Conservation (phyloP, 2,113 vertebrate species). For the Coturnix japonica region DNA sequence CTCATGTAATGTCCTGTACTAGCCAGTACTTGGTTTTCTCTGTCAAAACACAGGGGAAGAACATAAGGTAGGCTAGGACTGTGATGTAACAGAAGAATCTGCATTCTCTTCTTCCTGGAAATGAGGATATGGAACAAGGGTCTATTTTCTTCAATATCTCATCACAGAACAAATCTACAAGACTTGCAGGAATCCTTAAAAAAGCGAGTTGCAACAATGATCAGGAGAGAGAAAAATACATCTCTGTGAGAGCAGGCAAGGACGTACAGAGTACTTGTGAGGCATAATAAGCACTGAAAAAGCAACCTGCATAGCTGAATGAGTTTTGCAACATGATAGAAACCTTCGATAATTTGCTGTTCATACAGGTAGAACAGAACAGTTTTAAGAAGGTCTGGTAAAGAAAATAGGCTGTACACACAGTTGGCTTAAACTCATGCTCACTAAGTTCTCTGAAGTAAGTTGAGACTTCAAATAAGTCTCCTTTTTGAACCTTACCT, state of each 20-base stretch:
- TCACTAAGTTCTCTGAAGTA: background rate
- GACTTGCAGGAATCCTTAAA: background rate
- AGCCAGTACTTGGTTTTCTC: background rate
- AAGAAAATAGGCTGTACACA: background rate
- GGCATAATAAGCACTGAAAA: background rate
- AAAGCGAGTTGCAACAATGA: background rate
- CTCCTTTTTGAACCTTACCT: background rate
- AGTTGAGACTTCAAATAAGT: background rate
- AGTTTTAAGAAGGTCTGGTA: background rate
- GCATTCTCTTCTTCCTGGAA: background rate
- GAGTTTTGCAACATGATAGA: background rate
- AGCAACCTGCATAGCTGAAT: background rate
- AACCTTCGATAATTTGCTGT: background rate
- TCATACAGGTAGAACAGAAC: background rate
- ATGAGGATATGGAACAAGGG: rapidly evolving
- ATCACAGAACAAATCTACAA: background rate
- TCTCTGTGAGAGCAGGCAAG: background rate
- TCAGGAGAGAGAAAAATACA: rapidly evolving
- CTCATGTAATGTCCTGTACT: background rate
- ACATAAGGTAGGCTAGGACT: background rate
- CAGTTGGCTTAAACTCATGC: background rate
- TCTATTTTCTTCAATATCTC: rapidly evolving
- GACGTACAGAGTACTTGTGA: background rate
- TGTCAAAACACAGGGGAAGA: background rate
- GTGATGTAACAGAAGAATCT: background rate